Evolutionary conservation across 1,140 invertebrate genomes (phyloP), one percentile per base, ranked within the genome.

Genomic region (Drosophila nigrodunni): DNA sequence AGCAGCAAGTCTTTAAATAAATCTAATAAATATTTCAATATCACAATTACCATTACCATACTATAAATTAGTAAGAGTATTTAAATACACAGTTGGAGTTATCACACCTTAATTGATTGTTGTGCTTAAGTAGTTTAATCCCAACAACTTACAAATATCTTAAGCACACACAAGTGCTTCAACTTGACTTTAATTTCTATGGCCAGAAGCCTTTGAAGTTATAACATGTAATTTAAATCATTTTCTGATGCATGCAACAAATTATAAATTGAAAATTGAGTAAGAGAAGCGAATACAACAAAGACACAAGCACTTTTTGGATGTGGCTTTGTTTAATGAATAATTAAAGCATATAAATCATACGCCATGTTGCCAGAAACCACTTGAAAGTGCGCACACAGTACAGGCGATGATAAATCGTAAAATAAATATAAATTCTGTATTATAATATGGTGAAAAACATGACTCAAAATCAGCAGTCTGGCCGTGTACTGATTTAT

Each of bases 261-360:
- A 15, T 15, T 15, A 15, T 15, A 21, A 52, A 15, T 41, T 6
- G 18, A 41, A 47, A 52, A 59, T 62, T 13, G 44, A 49, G 41
- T 35, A 43, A 9, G 34, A 35, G 43, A 43, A 44, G 54, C 49
- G 41, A 35, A 25, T 57, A n/a, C 37, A 44, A 15, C 43, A 47
- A 49, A 50, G 35, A 18, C 35, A 5, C 25, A 52, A 67, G 46
- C 37, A n/a, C 30, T 35, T 21, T 67, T 61, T 25, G 30, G 15
- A 18, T 58, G 61, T 46, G 70, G 66, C 68, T 77, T 41, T 74
- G 55, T 55, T 62, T 78, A 85, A 89, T 89, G 72, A 89, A 89
- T 89, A 89, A 89, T 89, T 89, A 89, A 85, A 65, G 62, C 60
- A 81, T 61, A 89, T 89, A 78, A 89, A 89, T 89, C 85, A 89